Evolutionary conservation across 2,888 invertebrate species (phyloP), one percentile per base, ranked within the genome.

Genomic region (Chloroclysta siterata): DNA sequence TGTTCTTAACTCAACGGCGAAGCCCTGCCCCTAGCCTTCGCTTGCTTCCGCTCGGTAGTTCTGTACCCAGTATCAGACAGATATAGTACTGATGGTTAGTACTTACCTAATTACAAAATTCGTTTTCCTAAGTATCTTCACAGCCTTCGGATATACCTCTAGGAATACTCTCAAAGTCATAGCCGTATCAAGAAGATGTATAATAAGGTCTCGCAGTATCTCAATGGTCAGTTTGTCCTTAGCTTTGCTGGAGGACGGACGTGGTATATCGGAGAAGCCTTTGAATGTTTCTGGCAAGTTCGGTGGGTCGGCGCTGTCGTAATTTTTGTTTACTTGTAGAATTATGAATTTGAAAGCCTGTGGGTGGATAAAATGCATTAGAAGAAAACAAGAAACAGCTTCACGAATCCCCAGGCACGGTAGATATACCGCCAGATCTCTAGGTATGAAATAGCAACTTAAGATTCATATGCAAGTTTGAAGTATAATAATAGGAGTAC

Each of bases 171-270:
- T 93, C 53, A 97, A 76, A 0, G 96, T 96, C 76, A 95, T 94
- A 0, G 95, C 93, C 13, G 95, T 95, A 78, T 97, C 97, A 60
- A 96, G 79, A 42, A 96, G 81, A 74, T 96, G 96, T 46, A 95
- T 80, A 0, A 96, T 91, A 39, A 96, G 80, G 79, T 97, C 97
- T 68, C 94, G 93, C n/a, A 96, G 85, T 0, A 89, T 82, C 2
- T 85, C 81, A 39, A 93, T 82, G 0, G 90, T 91, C 48, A 94
- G 78, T 61, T 85, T 83, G 15, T 89, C 88, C 0, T 74, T 77
- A 2, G 54, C 65, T 66, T 85, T 85, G 13, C 65, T 77, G 59
- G 75, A 73, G 15, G 84, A 66, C 1, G 88, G 87, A 56, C 93
- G 72, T 46, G 81, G 77, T 65, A 93, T 89, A 60, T 92, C 90